Evolutionary conservation across 2,888 invertebrate genomes (phyloP).

Genomic region (Antitype chi): DNA sequence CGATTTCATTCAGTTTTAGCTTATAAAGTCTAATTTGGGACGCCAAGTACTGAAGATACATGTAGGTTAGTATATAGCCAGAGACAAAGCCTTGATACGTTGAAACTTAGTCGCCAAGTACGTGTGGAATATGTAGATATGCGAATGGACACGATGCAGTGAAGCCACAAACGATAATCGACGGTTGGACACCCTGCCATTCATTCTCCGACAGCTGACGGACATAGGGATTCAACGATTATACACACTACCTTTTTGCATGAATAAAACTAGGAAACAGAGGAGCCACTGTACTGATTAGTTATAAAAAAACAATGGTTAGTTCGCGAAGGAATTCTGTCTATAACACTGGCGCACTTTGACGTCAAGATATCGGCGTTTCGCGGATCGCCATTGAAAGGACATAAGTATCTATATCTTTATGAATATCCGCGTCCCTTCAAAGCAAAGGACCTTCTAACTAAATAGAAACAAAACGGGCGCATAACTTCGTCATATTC

Average conservation of each 20-base stretch:
- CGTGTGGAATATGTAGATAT: neutral
- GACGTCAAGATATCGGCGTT: conserved; percentile 15
- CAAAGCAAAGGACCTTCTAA: neutral
- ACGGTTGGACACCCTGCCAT: neutral
- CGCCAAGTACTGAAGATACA: neutral
- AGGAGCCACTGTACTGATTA: neutral
- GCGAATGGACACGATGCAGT: neutral
- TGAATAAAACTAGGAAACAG: conserved; percentile 4
- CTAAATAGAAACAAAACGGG: neutral
- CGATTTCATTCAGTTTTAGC: neutral
- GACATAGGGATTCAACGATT: conserved; percentile 1
- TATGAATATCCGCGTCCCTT: neutral
- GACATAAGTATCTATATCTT: neutral
- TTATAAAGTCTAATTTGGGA: neutral
- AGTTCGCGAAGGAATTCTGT: conserved; percentile 13
- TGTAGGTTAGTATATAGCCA: neutral
- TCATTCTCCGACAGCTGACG: conserved; percentile 4
- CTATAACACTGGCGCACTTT: conserved; percentile 2
- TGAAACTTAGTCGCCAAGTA: neutral
- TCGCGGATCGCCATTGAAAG: conserved; percentile 2
- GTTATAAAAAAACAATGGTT: neutral
- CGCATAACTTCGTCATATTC: neutral
- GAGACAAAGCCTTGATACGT: neutral
- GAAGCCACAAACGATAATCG: conserved; percentile 1
- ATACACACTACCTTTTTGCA: neutral